A percentile compares a stretch with the other conserved stretches of the same genome.
These are phyloP conservation scores for Melikaiella ostensackeni DNA, from an alignment of 2,888 invertebrate species.

Conservation along the genomic window DNA sequence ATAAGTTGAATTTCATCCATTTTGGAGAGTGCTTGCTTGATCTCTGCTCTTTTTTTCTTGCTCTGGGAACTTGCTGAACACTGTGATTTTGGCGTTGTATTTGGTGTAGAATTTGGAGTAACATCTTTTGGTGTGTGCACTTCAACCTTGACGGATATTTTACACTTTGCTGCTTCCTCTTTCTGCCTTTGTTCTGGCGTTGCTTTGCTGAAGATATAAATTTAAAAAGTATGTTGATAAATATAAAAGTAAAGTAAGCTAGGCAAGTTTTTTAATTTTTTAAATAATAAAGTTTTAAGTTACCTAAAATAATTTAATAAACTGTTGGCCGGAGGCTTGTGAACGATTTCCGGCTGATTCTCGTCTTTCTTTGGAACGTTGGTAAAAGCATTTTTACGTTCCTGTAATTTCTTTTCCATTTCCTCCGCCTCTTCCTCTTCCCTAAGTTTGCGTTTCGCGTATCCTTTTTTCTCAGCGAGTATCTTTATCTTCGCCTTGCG, in stretches of 20 bases:
- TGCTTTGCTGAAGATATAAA: slow-evolving; percentile 55
- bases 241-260: too few species aligned
- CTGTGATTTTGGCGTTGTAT: slow-evolving; percentile 13
- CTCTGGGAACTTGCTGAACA: neutral
- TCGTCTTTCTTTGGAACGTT: slow-evolving; percentile 10
- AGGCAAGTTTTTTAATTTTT: too few species aligned
- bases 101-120: neutral
- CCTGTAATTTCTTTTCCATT: slow-evolving; percentile 22
- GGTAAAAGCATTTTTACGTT: slow-evolving; percentile 16
- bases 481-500: neutral
- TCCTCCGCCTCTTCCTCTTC: slow-evolving; percentile 17
- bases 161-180: slow-evolving; percentile 57
- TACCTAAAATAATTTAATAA: slow-evolving; percentile 70
- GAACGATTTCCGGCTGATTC: slow-evolving; percentile 29
- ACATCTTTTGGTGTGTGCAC: slow-evolving; percentile 58
- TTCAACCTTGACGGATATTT: slow-evolving; percentile 67
- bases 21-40: slow-evolving; percentile 8
- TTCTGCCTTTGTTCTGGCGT: slow-evolving; percentile 59
- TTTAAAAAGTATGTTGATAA: neutral
- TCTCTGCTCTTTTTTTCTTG: slow-evolving; percentile 17
- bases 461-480: slow-evolving; percentile 31
- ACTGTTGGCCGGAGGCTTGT: slow-evolving; percentile 54
- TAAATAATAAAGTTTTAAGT: slow-evolving; percentile 3
- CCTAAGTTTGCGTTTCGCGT: slow-evolving; percentile 15
- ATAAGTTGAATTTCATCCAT: slow-evolving; percentile 34